Evolutionary conservation across 2,888 invertebrate genomes (phyloP).

Genomic region (Uropetala carovei): DNA sequence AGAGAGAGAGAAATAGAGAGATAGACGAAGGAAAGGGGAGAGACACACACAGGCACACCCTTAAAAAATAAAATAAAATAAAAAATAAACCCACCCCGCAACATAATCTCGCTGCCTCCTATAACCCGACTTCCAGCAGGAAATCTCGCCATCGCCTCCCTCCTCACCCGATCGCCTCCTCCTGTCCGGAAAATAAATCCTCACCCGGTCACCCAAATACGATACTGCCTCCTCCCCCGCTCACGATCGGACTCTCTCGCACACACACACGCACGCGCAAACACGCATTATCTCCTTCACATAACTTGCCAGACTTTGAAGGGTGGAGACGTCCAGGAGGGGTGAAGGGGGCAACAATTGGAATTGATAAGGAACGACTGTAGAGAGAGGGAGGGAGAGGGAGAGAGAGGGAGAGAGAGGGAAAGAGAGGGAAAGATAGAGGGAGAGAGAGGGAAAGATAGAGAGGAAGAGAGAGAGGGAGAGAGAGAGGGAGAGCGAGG

Average conservation of each 20-base stretch:
- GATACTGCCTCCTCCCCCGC: neutral
- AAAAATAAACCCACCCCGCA: too few relatives aligned
- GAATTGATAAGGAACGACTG: constrained; percentile 9
- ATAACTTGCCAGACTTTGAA: neutral
- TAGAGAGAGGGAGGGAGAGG: too few relatives aligned
- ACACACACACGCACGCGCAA: neutral
- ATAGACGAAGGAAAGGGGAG: too few relatives aligned
- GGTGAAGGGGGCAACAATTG: neutral
- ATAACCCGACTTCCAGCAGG: neutral
- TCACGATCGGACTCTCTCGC: neutral
- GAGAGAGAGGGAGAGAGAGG: too few relatives aligned
- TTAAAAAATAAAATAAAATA: neutral
- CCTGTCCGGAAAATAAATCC: neutral
- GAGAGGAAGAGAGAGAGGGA: too few relatives aligned
- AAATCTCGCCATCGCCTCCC: neutral
- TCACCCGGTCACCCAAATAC: neutral
- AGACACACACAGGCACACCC: neutral
- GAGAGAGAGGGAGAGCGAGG: too few relatives aligned
- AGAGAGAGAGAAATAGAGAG: too few relatives aligned
- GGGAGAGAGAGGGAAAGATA: too few relatives aligned
- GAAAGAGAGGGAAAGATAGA: too few relatives aligned
- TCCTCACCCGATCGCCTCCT: neutral
- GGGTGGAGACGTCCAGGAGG: neutral
- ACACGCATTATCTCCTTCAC: neutral
- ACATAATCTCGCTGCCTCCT: neutral